A percentile compares a stretch with the other conserved stretches of the same genome.
Evolutionary conservation across 2,797 vertebrate species (phyloP).

Genomic region (Myotis daubentonii): DNA sequence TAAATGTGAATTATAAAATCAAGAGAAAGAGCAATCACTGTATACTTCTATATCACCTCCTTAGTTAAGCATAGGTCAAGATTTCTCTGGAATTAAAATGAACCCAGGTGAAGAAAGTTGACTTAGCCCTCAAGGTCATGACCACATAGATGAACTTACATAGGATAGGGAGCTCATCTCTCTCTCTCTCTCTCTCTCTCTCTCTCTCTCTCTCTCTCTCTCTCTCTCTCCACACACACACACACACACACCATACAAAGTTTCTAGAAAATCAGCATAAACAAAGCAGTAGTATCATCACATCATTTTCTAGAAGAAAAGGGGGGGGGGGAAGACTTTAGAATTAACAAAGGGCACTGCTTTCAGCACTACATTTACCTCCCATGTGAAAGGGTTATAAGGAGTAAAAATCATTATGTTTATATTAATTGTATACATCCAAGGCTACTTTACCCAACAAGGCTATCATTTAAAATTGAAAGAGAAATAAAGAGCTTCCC

Average conservation of each 20-base stretch:
- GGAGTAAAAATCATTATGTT: background rate
- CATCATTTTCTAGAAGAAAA: background rate
- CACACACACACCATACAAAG: background rate
- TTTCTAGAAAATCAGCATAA: background rate
- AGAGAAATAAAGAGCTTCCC: background rate
- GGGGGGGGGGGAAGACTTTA: background rate
- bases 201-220: rapidly evolving
- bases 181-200: background rate
- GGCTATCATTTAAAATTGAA: background rate
- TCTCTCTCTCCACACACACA: background rate
- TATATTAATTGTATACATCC: background rate
- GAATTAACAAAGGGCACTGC: background rate
- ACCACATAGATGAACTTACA: background rate
- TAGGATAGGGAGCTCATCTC: background rate
- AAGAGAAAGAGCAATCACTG: background rate
- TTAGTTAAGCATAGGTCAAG: background rate
- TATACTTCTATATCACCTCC: background rate
- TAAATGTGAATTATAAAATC: background rate
- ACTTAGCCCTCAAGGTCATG: background rate
- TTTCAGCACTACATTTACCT: background rate
- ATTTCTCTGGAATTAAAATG: background rate
- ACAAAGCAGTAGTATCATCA: background rate
- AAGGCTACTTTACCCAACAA: background rate
- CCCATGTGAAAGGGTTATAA: background rate
- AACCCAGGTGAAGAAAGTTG: background rate